Conservation (phyloP, 35 echinoderm and acorn worm genomes). For the Amphiura filiformis region DNA sequence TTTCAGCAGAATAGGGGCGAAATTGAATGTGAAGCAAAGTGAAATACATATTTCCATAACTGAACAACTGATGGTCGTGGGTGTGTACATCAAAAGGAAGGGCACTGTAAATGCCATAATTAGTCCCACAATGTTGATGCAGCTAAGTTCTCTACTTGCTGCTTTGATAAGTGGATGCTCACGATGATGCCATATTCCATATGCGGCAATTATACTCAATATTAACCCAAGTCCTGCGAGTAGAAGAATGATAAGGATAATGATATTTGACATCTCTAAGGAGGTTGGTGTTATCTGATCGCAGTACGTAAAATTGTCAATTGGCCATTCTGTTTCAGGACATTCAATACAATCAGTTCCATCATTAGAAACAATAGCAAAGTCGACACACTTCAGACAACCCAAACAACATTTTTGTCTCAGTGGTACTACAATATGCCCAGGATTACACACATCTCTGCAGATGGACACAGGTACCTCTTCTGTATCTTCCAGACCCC, state of each 20-base stretch:
- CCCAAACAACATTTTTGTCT: neutral
- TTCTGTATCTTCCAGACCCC: neutral
- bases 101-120: neutral
- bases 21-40: neutral
- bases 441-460: neutral
- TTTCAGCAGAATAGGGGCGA: constrained; percentile 5
- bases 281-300: neutral
- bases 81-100: neutral
- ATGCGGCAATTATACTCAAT: neutral
- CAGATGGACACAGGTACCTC: neutral
- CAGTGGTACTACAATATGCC: neutral
- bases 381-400: neutral
- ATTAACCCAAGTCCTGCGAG: neutral
- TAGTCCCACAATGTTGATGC: neutral
- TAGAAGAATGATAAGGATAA: neutral
- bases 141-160: neutral
- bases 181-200: neutral
- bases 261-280: neutral
- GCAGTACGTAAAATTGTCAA: neutral
- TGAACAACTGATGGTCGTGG: neutral
- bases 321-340: neutral
- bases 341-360: neutral
- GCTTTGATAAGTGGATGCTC: neutral
- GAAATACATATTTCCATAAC: neutral
- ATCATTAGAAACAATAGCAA: neutral